Conservation (phyloP, 2,113 vertebrate genomes). For the Python bivittatus region DNA sequence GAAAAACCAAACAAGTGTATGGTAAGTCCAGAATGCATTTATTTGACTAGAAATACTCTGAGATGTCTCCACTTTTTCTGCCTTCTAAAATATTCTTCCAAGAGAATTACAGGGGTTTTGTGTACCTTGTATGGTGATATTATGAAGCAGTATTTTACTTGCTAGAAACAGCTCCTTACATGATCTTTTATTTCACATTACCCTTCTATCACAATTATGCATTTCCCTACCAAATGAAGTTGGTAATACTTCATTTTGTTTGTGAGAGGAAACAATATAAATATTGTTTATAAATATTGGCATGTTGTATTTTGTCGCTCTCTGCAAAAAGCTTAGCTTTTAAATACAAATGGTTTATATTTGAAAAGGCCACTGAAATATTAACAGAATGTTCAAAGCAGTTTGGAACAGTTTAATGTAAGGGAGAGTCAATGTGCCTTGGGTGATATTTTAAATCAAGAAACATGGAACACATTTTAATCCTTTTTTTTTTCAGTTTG, state of each 20-base stretch:
- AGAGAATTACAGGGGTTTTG: constrained; percentile 8
- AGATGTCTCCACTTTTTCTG: constrained; percentile 11
- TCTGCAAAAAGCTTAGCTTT: constrained; percentile 61
- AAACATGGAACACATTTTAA: constrained; percentile 65
- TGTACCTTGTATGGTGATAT: not conserved
- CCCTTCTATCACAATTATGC: constrained; percentile 47
- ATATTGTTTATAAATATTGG: constrained; percentile 53
- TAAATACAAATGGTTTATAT: constrained; percentile 62
- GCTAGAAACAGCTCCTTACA: constrained; percentile 43
- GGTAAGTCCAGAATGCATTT: constrained; percentile 84
- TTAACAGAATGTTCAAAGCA: constrained; percentile 69
- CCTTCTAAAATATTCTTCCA: constrained; percentile 37
- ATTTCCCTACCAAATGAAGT: constrained; percentile 54
- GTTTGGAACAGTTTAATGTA: constrained; percentile 49
- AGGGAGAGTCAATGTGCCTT: constrained; percentile 65
- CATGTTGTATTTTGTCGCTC: constrained; percentile 46
- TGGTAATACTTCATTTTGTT: constrained; percentile 52
- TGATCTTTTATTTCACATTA: constrained; percentile 11
- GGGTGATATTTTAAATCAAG: constrained; percentile 69
- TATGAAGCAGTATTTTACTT: constrained; percentile 42
- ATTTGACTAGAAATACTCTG: constrained; percentile 53
- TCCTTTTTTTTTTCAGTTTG: constrained; percentile 68
- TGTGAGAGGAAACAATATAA: constrained; percentile 60
- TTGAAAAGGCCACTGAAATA: constrained; percentile 66
- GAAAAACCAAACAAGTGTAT: constrained; percentile 99